Percentiles rank a stretch among this genome's conserved stretches.
Conservation (phyloP, 2,888 invertebrate species). For the Carabus problematicus region DNA sequence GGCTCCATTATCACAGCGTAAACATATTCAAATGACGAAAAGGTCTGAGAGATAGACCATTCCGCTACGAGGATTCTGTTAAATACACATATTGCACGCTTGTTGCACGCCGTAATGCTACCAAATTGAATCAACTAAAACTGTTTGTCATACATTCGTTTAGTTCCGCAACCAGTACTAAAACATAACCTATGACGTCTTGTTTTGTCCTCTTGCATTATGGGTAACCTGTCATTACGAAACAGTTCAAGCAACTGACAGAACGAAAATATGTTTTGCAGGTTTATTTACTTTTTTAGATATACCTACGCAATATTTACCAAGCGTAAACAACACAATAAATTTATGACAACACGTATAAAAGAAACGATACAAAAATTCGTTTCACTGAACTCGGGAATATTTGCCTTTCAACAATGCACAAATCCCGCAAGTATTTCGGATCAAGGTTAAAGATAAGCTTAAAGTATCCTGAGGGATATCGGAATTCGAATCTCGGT, state of each 20-base stretch:
- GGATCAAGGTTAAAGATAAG: conserved; percentile 13
- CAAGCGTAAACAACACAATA: too few species aligned
- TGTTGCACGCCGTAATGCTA: neutral
- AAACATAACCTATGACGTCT: too few species aligned
- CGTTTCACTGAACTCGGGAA: neutral
- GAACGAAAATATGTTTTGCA: too few species aligned
- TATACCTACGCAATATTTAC: too few species aligned
- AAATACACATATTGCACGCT: conserved; percentile 7
- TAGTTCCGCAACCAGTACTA: too few species aligned
- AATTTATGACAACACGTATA: too few species aligned
- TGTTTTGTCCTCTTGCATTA: too few species aligned
- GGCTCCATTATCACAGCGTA: conserved; percentile 4
- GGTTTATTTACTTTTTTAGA: too few species aligned
- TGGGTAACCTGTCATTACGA: too few species aligned
- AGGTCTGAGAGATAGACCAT: neutral
- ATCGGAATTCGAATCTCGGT: conserved; percentile 6
- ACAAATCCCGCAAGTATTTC: neutral
- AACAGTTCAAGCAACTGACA: too few species aligned
- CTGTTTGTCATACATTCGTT: too few species aligned
- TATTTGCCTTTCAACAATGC: neutral
- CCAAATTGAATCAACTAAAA: neutral
- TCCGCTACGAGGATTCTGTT: neutral
- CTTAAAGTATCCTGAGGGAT: conserved; percentile 1
- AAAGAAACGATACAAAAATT: neutral
- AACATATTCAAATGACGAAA: conserved; percentile 9